A percentile compares a stretch with the other conserved stretches of the same genome.
Evolutionary conservation across 1,140 invertebrate species (phyloP).

Genomic region (Cherax quadricarinatus): DNA sequence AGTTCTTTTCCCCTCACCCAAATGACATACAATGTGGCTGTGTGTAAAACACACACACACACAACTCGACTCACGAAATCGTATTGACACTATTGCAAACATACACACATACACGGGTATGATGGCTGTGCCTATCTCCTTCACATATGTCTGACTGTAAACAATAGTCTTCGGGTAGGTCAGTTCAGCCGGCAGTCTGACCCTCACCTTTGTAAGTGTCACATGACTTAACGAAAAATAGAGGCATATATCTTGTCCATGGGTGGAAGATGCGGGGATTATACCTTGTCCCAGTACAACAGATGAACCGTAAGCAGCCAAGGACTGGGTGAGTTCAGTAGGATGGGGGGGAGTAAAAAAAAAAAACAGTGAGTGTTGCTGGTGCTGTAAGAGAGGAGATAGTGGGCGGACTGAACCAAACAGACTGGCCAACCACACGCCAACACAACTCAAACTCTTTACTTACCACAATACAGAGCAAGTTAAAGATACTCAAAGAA

Average conservation of each 20-base stretch:
- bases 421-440: too few relatives aligned
- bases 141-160: neutral
- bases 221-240: too few relatives aligned
- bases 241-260: too few relatives aligned
- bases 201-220: neutral
- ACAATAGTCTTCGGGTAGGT: neutral
- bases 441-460: too few relatives aligned
- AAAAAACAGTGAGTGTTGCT: neutral
- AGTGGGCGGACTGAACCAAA: too few relatives aligned
- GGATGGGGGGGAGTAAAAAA: neutral
- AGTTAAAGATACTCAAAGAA: too few relatives aligned
- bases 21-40: neutral
- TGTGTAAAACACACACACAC: neutral
- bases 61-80: too few relatives aligned
- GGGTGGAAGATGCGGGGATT: neutral
- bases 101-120: too few relatives aligned
- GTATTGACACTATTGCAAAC: too few relatives aligned
- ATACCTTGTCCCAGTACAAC: neutral
- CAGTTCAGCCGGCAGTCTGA: neutral
- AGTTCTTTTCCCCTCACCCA: neutral
- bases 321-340: neutral
- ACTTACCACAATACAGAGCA: too few relatives aligned
- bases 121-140: too few relatives aligned
- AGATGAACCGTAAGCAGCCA: neutral
- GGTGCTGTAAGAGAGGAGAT: too few relatives aligned